A percentile compares a stretch with the other conserved stretches of the same genome.
Evolutionary conservation across 2,888 invertebrate species (phyloP).

Genomic region (Archips crataeganus): DNA sequence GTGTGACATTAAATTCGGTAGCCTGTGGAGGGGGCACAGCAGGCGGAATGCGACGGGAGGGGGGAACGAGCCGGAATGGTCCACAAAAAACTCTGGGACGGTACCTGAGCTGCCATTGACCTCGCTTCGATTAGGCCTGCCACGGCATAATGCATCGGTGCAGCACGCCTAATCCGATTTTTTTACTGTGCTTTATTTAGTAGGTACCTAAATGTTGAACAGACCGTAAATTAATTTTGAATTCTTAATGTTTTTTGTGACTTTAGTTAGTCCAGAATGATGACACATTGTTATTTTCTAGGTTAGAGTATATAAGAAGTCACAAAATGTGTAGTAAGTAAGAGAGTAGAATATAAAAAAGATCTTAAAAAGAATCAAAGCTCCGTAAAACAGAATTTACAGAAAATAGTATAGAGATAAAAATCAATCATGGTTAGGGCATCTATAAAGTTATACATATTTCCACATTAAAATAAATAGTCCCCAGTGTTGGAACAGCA

Average conservation of each 20-base stretch:
- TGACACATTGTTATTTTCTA: constrained; percentile 6
- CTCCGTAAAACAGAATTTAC: no score
- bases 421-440: background rate
- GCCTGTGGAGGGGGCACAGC: constrained; percentile 55
- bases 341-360: background rate
- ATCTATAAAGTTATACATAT: background rate
- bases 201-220: constrained; percentile 41
- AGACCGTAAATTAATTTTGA: constrained; percentile 54
- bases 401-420: no score
- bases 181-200: constrained; percentile 45
- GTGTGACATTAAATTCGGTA: constrained; percentile 73
- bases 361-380: no score
- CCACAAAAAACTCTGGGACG: constrained; percentile 73
- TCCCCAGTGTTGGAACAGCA: background rate
- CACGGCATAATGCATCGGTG: constrained; percentile 63
- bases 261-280: constrained; percentile 4
- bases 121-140: constrained; percentile 72
- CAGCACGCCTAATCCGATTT: constrained; percentile 60
- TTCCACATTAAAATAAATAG: background rate
- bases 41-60: constrained; percentile 48
- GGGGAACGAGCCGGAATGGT: constrained; percentile 52
- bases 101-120: constrained; percentile 83
- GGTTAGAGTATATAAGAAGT: background rate
- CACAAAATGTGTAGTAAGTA: background rate
- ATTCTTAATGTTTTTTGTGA: constrained; percentile 37